These are phyloP conservation scores for Pantherophis alleghaniensis DNA, from an alignment of 2,797 vertebrate species.

Conservation along the genomic window DNA sequence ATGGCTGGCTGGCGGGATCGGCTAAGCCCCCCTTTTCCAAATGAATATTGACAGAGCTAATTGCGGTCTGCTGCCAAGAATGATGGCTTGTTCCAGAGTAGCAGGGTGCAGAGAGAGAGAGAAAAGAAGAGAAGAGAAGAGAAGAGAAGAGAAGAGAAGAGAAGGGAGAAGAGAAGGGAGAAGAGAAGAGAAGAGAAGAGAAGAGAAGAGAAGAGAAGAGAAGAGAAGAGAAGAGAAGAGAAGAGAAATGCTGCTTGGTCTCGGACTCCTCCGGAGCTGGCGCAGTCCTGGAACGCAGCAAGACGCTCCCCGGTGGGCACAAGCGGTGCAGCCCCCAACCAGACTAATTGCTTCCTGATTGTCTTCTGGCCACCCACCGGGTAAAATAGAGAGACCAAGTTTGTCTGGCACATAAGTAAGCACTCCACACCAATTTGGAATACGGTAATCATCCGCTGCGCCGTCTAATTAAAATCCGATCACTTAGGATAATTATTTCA, in stretches of 20 bases:
- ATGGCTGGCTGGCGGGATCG: constrained; percentile 27
- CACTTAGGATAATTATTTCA: constrained; percentile 68
- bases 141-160: accelerated
- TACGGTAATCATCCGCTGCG: constrained; percentile 64
- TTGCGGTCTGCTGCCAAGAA: constrained; percentile 62
- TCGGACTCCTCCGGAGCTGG: constrained; percentile 51
- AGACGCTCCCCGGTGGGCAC: constrained; percentile 70
- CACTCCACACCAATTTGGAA: constrained; percentile 66
- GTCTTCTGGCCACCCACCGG: constrained; percentile 73
- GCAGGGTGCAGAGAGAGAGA: constrained; percentile 29
- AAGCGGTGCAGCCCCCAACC: constrained; percentile 60
- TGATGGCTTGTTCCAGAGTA: constrained; percentile 64
- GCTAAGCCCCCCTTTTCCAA: constrained; percentile 48
- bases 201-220: too few relatives aligned
- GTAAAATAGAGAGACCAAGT: constrained; percentile 71
- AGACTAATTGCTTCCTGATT: constrained; percentile 77
- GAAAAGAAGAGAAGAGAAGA: accelerated
- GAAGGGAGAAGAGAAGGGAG: too few relatives aligned
- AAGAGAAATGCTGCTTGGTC: constrained; percentile 18
- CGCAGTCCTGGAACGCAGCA: constrained; percentile 66
- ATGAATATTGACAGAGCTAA: constrained; percentile 65
- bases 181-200: too few relatives aligned
- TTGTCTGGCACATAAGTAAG: constrained; percentile 68
- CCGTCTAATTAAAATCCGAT: constrained; percentile 70
- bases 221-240: too few relatives aligned